Base-by-base conservation (phyloP, 2,888 invertebrate species). In the Cremastobaeus sp. region DNA sequence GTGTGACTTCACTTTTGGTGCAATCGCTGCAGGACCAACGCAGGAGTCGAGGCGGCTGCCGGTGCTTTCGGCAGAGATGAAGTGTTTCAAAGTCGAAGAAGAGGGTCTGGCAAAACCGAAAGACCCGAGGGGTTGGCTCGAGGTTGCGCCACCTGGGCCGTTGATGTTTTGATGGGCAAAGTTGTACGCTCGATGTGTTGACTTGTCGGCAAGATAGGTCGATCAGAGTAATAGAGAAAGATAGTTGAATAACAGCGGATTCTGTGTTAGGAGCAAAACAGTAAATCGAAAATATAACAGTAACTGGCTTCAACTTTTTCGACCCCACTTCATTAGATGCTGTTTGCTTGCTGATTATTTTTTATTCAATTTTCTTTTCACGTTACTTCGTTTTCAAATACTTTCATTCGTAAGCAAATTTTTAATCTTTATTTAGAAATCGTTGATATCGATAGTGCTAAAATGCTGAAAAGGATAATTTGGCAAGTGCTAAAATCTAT, bases 191-290 rank as follows among this genome's bases (percentile, higher is more conserved):
- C 77, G 77, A 78, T 78, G 80, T 84, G 84, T 80, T 81, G 81
- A 81, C 81, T 81, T 77, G 80, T 78, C 64, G 74, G 79, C 74
- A 76, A 77, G 77, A 79, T 76, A 80, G 79, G 80, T 84, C 82
- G 83, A 83, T 82, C 77, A 79, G 34, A 45, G 6, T 11, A 9
- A 14, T 3, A 12, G n/a, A 43, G 9, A 17, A 5, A 54, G 12
- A 37, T n/a, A 11, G 20, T 11, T 30, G 20, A 15, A 30, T 14
- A 47, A 28, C 4, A 28, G n/a, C n/a, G n/a, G n/a, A n/a, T n/a
- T n/a, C n/a, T n/a, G n/a, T n/a, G n/a, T n/a, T n/a, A n/a, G n/a
- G n/a, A n/a, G n/a, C n/a, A n/a, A n/a, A n/a, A n/a, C n/a, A n/a
- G n/a, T n/a, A n/a, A n/a, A n/a, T 32, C 28, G 74, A 70, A 52